phyloP scores from a whole-genome alignment of 2,888 invertebrate species.

The Drosophila borborema region DNA sequence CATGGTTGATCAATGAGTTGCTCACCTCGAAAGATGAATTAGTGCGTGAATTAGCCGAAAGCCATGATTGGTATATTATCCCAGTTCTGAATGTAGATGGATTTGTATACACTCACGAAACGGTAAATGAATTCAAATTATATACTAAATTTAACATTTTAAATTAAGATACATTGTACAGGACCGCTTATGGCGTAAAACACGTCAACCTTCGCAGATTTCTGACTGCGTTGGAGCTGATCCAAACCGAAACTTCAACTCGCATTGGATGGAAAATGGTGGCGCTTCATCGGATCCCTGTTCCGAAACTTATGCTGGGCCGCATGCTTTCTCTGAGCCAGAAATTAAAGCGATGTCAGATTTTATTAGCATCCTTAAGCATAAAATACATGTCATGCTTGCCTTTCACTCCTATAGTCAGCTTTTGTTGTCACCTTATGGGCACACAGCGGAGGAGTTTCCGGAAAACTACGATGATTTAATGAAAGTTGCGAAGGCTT shows the following conservation, averaged over 20 bases:
- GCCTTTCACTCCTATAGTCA: conserved; percentile 89
- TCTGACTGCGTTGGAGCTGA: conserved; percentile 80
- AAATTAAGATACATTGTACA: background rate
- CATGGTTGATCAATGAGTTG: conserved; percentile 89
- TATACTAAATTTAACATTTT: background rate
- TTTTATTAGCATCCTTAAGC: conserved; percentile 84
- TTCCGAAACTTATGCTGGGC: conserved; percentile 85
- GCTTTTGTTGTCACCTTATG: conserved; percentile 87
- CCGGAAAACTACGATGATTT: conserved; percentile 85
- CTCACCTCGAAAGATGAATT: conserved; percentile 87
- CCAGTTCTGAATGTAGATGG: conserved; percentile 91
- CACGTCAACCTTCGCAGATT: conserved; percentile 85
- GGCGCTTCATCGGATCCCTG: conserved; percentile 86
- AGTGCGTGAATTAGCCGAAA: conserved; percentile 87
- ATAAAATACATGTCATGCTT: conserved; percentile 86
- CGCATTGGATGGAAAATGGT: conserved; percentile 78
- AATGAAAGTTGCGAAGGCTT: conserved; percentile 86
- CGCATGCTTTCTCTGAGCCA: conserved; percentile 86
- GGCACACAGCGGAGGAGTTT: conserved; percentile 84
- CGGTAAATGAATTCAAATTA: conserved; percentile 84
- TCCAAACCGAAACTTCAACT: conserved; percentile 80
- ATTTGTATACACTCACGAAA: conserved; percentile 88
- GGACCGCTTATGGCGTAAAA: conserved; percentile 89
- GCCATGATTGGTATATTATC: conserved; percentile 90
- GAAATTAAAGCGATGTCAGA: conserved; percentile 86